Evolutionary conservation across 2,888 invertebrate genomes (phyloP).

Genomic region (Cheilosia urbana): DNA sequence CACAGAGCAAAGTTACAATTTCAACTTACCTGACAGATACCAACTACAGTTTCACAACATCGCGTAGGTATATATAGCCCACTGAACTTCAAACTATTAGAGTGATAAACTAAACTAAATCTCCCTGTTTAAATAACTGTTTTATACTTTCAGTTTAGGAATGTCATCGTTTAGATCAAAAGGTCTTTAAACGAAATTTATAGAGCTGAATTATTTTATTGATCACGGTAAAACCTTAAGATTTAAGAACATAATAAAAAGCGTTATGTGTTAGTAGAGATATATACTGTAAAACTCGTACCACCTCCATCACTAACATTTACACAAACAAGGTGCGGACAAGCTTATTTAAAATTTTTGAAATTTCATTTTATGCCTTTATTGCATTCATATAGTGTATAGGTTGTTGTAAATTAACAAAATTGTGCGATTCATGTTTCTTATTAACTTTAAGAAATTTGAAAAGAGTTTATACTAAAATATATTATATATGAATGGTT

Average conservation of each 20-base stretch:
- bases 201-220: slow-evolving; percentile 49
- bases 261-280: neutral
- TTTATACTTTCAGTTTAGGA: neutral
- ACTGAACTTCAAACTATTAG: slow-evolving; percentile 6
- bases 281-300: neutral
- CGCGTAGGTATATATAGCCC: neutral
- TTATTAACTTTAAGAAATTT: slow-evolving; percentile 27
- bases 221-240: slow-evolving; percentile 42
- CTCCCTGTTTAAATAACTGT: neutral
- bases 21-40: neutral
- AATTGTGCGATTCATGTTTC: slow-evolving; percentile 52
- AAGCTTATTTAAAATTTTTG: slow-evolving; percentile 39
- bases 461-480: slow-evolving; percentile 14
- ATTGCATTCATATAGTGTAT: slow-evolving; percentile 12
- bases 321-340: slow-evolving; percentile 52
- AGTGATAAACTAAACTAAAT: slow-evolving; percentile 2
- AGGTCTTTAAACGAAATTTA: slow-evolving; percentile 32
- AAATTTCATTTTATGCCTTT: slow-evolving; percentile 42
- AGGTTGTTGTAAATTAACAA: slow-evolving; percentile 44
- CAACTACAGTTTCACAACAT: neutral
- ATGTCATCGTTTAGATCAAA: slow-evolving; percentile 2
- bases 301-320: slow-evolving; percentile 9
- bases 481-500: no score
- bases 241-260: slow-evolving; percentile 23
- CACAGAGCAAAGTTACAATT: no score